phyloP scores from a whole-genome alignment of 2,797 vertebrate genomes.

The Chromobotia macracanthus region DNA sequence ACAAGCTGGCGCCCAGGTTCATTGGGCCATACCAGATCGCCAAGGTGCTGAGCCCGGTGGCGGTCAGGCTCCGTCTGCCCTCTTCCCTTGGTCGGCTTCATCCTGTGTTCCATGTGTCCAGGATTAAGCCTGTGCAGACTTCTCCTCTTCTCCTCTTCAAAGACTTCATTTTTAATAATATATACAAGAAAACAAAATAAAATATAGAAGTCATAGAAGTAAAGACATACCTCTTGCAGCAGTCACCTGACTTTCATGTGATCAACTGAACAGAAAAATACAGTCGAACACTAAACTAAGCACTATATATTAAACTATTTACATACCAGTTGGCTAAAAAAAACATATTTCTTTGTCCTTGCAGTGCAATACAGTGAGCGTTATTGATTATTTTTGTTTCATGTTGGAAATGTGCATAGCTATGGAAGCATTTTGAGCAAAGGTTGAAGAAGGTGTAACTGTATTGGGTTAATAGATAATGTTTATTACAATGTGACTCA shows the following conservation, averaged over 20 bases:
- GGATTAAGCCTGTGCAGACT: too few relatives aligned
- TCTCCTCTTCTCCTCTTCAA: too few relatives aligned
- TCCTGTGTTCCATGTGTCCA: too few relatives aligned
- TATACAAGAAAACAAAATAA: not conserved
- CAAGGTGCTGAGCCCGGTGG: too few relatives aligned
- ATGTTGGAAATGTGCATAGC: not conserved
- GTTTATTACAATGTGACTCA: constrained; percentile 42
- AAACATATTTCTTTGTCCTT: not conserved
- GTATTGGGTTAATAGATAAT: constrained; percentile 46
- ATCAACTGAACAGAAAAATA: not conserved
- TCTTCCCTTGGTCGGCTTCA: too few relatives aligned
- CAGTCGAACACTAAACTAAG: not conserved
- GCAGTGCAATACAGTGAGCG: not conserved
- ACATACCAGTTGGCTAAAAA: constrained; percentile 32
- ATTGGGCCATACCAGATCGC: too few relatives aligned
- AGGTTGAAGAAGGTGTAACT: constrained; percentile 48
- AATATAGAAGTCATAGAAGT: not conserved
- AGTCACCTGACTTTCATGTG: constrained; percentile 35
- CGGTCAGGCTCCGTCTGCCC: too few relatives aligned
- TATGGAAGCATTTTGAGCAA: constrained; percentile 44
- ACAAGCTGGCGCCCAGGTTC: too few relatives aligned
- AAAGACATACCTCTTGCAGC: not conserved
- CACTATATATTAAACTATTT: not conserved
- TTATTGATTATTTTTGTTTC: not conserved
- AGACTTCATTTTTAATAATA: not conserved